Percentiles rank a stretch among this genome's conserved stretches.
These are phyloP conservation scores for Saguinus imperator DNA, from an alignment of 2,113 vertebrate genomes.

Conservation along the genomic window DNA sequence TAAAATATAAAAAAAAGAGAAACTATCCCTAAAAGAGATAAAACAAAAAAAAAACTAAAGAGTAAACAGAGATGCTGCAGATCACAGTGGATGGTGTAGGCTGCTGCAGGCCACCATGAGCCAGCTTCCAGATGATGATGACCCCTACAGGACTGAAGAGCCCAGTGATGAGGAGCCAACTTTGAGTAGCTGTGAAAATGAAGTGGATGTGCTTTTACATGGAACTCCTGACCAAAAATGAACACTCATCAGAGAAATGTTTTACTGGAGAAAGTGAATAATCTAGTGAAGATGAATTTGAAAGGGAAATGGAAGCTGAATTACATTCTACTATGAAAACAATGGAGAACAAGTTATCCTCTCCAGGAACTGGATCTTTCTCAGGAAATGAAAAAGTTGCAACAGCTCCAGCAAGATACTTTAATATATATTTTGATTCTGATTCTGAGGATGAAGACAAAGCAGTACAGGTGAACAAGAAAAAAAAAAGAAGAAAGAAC, in stretches of 20 bases:
- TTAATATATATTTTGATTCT: conserved; percentile 95
- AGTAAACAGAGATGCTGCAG: accelerated
- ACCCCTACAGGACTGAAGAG: conserved; percentile 93
- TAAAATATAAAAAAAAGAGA: too few relatives aligned
- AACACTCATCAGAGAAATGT: conserved; percentile 94
- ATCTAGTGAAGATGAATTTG: conserved; percentile 96
- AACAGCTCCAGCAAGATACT: conserved; percentile 80
- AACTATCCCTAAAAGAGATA: too few relatives aligned
- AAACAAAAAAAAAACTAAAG: too few relatives aligned
- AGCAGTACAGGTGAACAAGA: conserved; percentile 76
- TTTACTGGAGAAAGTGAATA: conserved; percentile 97
- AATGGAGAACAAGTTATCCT: conserved; percentile 89
- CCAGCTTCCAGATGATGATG: conserved; percentile 83
- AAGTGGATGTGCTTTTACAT: conserved; percentile 94
- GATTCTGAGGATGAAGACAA: conserved; percentile 94
- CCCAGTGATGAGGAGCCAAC: conserved; percentile 94
- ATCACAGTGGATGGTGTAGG: accelerated
- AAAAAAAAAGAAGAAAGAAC: conserved; percentile 84
- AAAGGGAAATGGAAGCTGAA: conserved; percentile 98
- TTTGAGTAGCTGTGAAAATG: conserved; percentile 95
- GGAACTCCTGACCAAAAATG: conserved; percentile 95
- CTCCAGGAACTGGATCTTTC: conserved; percentile 76
- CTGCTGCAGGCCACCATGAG: conserved; percentile 77
- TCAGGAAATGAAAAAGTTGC: conserved; percentile 71
- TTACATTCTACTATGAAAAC: conserved; percentile 91